Conservation (phyloP, 2,888 invertebrate genomes). For the Lasioglossum lativentre region DNA sequence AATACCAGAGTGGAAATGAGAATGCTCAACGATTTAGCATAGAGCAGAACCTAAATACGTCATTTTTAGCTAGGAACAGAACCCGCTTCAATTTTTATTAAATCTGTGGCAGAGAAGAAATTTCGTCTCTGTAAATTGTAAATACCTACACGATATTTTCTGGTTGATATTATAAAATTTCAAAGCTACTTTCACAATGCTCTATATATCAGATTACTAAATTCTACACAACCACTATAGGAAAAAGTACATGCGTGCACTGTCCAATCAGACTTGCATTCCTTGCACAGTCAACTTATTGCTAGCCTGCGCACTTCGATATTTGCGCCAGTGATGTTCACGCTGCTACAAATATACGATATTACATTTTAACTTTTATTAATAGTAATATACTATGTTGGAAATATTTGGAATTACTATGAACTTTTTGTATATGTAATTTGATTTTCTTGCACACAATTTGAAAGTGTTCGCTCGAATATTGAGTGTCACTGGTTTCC, state of each 20-base stretch:
- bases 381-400: neutral
- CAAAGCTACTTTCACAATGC: neutral
- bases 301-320: neutral
- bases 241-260: neutral
- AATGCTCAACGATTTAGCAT: no score
- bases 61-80: no score
- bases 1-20: no score
- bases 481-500: constrained; percentile 45
- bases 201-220: neutral
- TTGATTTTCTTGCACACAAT: neutral
- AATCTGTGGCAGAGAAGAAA: no score
- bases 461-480: neutral
- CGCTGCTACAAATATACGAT: neutral
- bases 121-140: no score
- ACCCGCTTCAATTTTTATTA: no score
- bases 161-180: no score
- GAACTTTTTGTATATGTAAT: neutral
- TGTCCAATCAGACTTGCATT: neutral
- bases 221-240: neutral
- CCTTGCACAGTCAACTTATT: neutral
- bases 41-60: no score
- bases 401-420: neutral
- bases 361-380: constrained; percentile 5
- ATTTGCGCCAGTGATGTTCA: constrained; percentile 21
- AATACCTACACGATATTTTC: no score